Evolutionary conservation across 2,888 invertebrate species (phyloP), one percentile per base, ranked within the genome.

Genomic region (Drosophila leonis): DNA sequence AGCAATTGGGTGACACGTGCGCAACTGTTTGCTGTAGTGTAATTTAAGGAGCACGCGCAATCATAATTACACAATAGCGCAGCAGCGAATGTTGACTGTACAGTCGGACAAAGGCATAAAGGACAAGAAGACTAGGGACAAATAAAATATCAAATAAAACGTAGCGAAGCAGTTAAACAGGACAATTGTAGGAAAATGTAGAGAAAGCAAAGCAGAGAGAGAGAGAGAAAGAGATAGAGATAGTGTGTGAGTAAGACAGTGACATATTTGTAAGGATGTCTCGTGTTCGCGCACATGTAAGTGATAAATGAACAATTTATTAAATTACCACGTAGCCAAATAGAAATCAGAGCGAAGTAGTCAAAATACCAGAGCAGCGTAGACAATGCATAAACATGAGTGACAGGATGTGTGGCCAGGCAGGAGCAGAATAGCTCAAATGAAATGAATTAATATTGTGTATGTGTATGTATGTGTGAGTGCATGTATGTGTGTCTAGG

Each of bases 281-380:
- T 56, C 33, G 31, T 70, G 29, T 46, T 51, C 68, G 72, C 78
- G 75, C 76, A 72, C 80, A 85, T 83, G 83, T 76, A 72, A 72
- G 79, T 83, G 85, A 85, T 78, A 83, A 83, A 83, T 83, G 79
- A 69, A 81, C 83, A 81, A 78, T 85, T 83, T 83, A 85, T 83
- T 83, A 85, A 83, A 83, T 83, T 83, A 80, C 81, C 84, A 73
- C 82, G 66, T 75, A 74, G 70, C 70, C 83, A 74, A 83, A 82
- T 83, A 76, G 79, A 81, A 83, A 79, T 81, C 78, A 76, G 63
- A 71, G 67, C 48, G 60, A 75, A 70, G 75, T 41, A 62, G 62
- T 54, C 66, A 41, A 60, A 56, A 62, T 61, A 51, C 59, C 66
- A 65, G 52, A 62, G 60, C 44, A 60, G 24, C 42, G 59, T 33